Evolutionary conservation across 2,888 invertebrate species (phyloP).

Genomic region (Platypus cylindrus): DNA sequence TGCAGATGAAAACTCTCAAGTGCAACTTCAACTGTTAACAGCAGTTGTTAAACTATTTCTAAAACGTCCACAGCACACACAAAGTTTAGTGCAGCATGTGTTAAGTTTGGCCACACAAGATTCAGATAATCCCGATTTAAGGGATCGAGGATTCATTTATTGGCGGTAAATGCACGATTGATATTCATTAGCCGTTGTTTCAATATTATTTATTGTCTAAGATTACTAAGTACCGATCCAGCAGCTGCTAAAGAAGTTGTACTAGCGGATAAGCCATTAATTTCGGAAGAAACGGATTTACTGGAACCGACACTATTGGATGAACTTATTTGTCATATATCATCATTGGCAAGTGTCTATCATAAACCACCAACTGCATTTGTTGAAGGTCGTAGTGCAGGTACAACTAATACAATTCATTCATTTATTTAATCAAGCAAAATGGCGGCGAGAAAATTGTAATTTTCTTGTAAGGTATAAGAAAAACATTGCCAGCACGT

Average conservation of each 20-base stretch:
- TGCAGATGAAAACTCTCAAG: constrained; percentile 33
- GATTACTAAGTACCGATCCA: constrained; percentile 90
- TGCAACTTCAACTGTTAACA: constrained; percentile 87
- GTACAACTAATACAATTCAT: constrained; percentile 18
- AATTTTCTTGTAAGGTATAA: constrained; percentile 52
- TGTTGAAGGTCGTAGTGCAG: constrained; percentile 69
- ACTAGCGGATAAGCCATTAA: constrained; percentile 95
- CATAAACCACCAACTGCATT: constrained; percentile 99
- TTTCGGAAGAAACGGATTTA: constrained; percentile 97
- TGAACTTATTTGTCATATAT: constrained; percentile 97
- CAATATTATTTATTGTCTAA: constrained; percentile 9
- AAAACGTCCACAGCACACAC: constrained; percentile 95
- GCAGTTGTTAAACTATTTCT: constrained; percentile 98
- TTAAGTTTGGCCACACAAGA: constrained; percentile 80
- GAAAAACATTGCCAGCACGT: constrained; percentile 67
- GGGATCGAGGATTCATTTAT: constrained; percentile 98
- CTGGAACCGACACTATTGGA: constrained; percentile 94
- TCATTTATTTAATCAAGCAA: too few relatives aligned
- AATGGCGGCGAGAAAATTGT: too few relatives aligned
- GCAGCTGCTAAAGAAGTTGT: constrained; percentile 99
- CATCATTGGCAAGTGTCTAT: constrained; percentile 91
- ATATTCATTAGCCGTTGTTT: background rate
- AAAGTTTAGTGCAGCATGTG: constrained; percentile 95
- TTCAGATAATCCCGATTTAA: constrained; percentile 95
- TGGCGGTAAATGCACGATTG: constrained; percentile 54